Percentiles rank a stretch among this genome's conserved stretches.
phyloP scores from a whole-genome alignment of 2,113 vertebrate genomes.

The Tragelaphus strepsiceros region DNA sequence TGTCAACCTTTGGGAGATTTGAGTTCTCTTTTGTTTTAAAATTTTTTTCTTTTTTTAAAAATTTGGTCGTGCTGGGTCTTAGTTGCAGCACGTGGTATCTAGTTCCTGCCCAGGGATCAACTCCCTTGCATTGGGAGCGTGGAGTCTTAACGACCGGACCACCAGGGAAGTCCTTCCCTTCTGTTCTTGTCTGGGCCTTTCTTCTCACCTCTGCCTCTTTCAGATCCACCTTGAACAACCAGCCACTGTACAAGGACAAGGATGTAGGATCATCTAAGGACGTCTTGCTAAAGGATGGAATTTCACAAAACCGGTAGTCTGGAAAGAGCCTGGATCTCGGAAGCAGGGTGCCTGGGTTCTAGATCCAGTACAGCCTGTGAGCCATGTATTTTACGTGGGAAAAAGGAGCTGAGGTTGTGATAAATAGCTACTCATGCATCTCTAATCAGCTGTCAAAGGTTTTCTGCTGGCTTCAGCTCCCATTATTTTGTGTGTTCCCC shows the following conservation, averaged over 20 bases:
- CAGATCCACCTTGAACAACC: not conserved
- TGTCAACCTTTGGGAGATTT: not conserved
- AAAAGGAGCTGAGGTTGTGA: not conserved
- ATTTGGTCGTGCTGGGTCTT: not conserved
- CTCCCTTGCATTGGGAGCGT: not conserved
- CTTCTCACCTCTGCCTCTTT: not conserved
- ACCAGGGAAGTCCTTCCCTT: not conserved
- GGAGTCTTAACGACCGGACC: not conserved
- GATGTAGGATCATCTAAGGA: not conserved
- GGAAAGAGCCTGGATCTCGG: not conserved
- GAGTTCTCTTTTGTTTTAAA: not conserved
- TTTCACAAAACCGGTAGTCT: not conserved
- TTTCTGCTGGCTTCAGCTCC: not conserved
- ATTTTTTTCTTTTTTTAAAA: not conserved
- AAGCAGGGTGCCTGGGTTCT: not conserved
- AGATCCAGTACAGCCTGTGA: not conserved
- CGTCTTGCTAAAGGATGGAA: not conserved
- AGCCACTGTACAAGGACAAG: not conserved
- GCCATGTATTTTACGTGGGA: not conserved
- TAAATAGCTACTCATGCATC: not conserved
- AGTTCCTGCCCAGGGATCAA: not conserved
- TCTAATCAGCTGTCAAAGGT: not conserved
- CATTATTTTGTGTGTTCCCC: not conserved
- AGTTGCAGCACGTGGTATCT: not conserved
- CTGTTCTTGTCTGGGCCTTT: not conserved